These are phyloP conservation scores for Macquaria australasica DNA, from an alignment of 2,113 vertebrate genomes.

Conservation along the genomic window DNA sequence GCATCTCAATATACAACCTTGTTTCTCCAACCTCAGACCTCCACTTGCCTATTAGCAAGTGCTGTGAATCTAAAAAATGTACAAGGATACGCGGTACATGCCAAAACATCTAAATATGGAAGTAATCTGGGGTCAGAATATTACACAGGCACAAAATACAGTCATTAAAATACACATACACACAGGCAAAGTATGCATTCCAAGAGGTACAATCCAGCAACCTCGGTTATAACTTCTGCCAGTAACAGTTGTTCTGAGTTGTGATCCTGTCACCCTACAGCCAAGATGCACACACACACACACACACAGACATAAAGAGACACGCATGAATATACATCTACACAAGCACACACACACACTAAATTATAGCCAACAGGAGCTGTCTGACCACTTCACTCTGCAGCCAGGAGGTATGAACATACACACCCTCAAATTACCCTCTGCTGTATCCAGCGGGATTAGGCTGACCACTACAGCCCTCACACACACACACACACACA, in stretches of 20 bases:
- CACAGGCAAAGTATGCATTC: conserved; percentile 25
- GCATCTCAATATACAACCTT: conserved; percentile 18
- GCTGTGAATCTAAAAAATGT: conserved; percentile 2
- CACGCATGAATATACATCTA: conserved; percentile 18
- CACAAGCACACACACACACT: conserved; percentile 40
- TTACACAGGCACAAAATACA: conserved; percentile 43
- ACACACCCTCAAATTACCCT: conserved; percentile 82
- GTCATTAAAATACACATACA: conserved; percentile 47
- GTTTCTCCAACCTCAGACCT: conserved; percentile 45
- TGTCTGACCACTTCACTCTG: conserved; percentile 75
- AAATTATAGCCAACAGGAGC: conserved; percentile 78
- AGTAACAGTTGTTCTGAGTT: conserved; percentile 53
- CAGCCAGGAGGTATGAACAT: conserved; percentile 77
- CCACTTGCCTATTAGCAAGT: conserved; percentile 36
- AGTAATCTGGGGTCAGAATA: conserved; percentile 54
- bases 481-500: conserved; percentile 54
- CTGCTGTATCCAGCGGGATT: conserved; percentile 68
- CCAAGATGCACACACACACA: conserved; percentile 24
- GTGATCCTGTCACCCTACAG: conserved; percentile 18
- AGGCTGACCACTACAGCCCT: conserved; percentile 64
- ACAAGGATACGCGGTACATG: background rate
- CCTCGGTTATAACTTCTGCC: conserved; percentile 33
- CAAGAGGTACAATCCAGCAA: conserved; percentile 55
- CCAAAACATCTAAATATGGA: conserved; percentile 57
- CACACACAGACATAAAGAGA: conserved; percentile 1